Evolutionary conservation across 2,888 invertebrate genomes (phyloP).

Genomic region (Chrysotoxum bicinctum): DNA sequence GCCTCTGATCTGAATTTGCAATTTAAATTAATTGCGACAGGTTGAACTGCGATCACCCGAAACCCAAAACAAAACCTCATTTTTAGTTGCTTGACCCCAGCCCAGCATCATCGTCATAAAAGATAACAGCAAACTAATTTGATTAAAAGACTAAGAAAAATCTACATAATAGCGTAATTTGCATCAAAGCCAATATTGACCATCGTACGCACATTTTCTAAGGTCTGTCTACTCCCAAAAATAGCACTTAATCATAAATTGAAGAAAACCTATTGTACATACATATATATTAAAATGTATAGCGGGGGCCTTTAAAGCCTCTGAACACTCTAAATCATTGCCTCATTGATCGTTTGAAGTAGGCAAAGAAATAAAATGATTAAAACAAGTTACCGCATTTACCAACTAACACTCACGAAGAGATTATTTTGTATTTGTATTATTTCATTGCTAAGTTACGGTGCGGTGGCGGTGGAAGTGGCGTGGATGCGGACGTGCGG

Average conservation of each 20-base stretch:
- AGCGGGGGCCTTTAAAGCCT: neutral
- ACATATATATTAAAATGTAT: neutral
- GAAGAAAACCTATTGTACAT: neutral
- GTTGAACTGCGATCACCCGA: neutral
- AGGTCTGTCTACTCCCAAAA: neutral
- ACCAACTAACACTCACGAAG: slow-evolving; percentile 53
- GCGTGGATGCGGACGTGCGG: slow-evolving; percentile 9
- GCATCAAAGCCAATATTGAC: neutral
- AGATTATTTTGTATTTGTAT: slow-evolving; percentile 33
- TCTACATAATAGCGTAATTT: slow-evolving; percentile 22
- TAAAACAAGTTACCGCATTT: slow-evolving; percentile 61
- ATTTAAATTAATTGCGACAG: slow-evolving; percentile 23
- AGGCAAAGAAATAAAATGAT: slow-evolving; percentile 11
- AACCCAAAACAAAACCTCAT: neutral
- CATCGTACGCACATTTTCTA: neutral
- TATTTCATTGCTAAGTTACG: slow-evolving; percentile 41
- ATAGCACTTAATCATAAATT: neutral
- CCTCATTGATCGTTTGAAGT: slow-evolving; percentile 57
- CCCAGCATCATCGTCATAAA: neutral
- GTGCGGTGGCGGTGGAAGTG: neutral
- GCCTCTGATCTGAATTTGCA: slow-evolving; percentile 16
- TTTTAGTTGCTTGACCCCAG: slow-evolving; percentile 52
- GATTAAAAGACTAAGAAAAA: neutral
- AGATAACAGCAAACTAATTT: neutral
- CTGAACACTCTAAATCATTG: slow-evolving; percentile 49